Conservation (phyloP, 2,797 vertebrate genomes). For the Acropternis orthonyx region DNA sequence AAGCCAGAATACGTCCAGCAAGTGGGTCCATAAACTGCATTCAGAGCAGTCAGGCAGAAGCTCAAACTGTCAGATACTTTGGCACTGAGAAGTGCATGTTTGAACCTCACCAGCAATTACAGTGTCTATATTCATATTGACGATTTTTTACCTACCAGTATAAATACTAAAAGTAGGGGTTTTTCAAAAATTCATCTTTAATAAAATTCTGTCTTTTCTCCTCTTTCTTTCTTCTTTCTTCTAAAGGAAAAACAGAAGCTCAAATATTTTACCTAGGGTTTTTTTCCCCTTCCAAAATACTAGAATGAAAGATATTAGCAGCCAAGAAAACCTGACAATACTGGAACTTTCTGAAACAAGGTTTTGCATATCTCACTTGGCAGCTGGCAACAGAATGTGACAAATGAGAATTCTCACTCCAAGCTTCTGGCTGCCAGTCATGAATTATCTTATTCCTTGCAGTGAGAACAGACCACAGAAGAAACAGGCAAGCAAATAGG, state of each 20-base stretch:
- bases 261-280: conserved; percentile 9
- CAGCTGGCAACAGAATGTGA: conserved; percentile 49
- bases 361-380: conserved; percentile 59
- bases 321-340: conserved; percentile 20
- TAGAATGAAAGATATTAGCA: conserved; percentile 14
- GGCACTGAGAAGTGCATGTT: neutral
- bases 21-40: neutral
- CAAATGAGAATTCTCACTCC: conserved; percentile 58
- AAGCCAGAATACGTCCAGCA: rapidly evolving
- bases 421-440: conserved; percentile 62
- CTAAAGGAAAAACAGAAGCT: neutral
- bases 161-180: neutral
- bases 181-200: neutral
- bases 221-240: neutral
- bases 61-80: neutral
- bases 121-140: neutral
- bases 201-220: neutral
- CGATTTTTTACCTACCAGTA: neutral
- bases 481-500: neutral
- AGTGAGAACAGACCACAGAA: conserved; percentile 20
- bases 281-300: neutral
- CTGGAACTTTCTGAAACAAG: conserved; percentile 41
- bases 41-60: neutral
- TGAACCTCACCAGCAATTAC: neutral
- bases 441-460: conserved; percentile 52